Conservation (phyloP, 1,140 invertebrate species). For the Zaprionus camerounensis region DNA sequence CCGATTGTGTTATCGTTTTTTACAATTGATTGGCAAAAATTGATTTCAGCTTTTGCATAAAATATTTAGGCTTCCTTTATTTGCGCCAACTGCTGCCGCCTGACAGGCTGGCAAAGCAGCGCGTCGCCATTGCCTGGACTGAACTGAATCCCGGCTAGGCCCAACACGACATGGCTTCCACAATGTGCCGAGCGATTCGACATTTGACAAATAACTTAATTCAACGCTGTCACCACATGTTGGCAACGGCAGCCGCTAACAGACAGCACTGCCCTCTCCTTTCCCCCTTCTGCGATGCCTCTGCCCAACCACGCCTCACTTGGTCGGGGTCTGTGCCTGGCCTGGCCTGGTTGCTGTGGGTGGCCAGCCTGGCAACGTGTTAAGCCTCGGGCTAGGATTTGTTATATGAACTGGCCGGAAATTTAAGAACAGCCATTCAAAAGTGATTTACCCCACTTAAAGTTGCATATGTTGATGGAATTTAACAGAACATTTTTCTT, state of each 20-base stretch:
- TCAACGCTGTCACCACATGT: conserved; percentile 75
- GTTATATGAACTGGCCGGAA: neutral
- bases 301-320: neutral
- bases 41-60: conserved; percentile 79
- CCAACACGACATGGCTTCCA: conserved; percentile 6
- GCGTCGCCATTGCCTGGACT: conserved; percentile 6
- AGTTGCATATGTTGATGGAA: neutral
- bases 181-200: conserved; percentile 56
- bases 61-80: conserved; percentile 71
- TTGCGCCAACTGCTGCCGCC: conserved; percentile 67
- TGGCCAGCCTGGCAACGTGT: conserved; percentile 13
- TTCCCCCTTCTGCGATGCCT: neutral
- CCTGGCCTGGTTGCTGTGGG: conserved; percentile 1
- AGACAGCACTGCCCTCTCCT: neutral
- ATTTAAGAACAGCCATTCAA: conserved; percentile 1
- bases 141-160: conserved; percentile 5
- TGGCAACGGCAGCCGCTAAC: conserved; percentile 17
- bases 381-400: neutral
- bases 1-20: conserved; percentile 61
- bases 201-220: conserved; percentile 81
- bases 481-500: neutral
- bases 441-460: neutral
- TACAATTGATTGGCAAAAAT: conserved; percentile 80
- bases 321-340: neutral
- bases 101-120: conserved; percentile 60